Evolutionary conservation across 2,113 vertebrate genomes (phyloP).

Genomic region (Serilophus lunatus): DNA sequence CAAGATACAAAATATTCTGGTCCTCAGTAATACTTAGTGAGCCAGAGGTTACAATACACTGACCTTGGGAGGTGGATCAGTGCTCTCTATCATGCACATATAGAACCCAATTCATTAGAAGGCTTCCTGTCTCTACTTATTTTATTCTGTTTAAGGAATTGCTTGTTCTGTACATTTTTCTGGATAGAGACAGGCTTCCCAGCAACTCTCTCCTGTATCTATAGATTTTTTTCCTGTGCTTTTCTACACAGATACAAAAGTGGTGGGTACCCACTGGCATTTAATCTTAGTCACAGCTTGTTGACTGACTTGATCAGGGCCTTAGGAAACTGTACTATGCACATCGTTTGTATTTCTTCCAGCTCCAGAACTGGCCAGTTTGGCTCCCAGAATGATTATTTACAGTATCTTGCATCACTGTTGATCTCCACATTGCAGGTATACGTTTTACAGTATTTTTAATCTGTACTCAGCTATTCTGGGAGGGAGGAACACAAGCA

Average conservation of each 20-base stretch:
- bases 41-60: background rate
- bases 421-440: background rate
- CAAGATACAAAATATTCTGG: background rate
- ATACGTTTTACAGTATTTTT: background rate
- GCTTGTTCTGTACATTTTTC: background rate
- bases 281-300: constrained; percentile 25
- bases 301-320: background rate
- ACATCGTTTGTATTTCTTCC: background rate
- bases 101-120: background rate
- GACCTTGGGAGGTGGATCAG: no score
- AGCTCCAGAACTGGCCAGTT: background rate
- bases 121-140: background rate
- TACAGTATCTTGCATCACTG: background rate
- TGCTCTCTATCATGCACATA: background rate
- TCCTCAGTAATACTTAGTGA: background rate
- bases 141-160: background rate
- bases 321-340: background rate
- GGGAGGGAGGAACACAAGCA: background rate
- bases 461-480: background rate
- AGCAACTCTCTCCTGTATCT: background rate
- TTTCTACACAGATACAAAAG: background rate
- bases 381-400: background rate
- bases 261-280: background rate
- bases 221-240: background rate
- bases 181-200: background rate